Base-by-base conservation (phyloP, 2,888 invertebrate genomes). In the Stenodema calcarata region DNA sequence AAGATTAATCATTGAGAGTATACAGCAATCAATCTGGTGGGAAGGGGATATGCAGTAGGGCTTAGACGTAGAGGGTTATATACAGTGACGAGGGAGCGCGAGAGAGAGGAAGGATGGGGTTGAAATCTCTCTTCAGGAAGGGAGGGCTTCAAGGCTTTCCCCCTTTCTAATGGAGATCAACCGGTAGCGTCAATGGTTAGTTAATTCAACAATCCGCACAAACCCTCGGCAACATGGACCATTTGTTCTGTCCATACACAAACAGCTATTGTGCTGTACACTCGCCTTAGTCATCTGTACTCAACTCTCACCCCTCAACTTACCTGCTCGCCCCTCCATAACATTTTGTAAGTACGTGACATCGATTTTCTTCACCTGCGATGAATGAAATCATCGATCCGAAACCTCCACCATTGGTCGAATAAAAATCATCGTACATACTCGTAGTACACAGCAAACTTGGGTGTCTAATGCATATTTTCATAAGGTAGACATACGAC, bases 131-230 rank as follows among this genome's bases (percentile, higher is more conserved):
- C 47, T 54, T n/a, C 35, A 30, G 30, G 18, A 44, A 30, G 30
- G 50, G 80, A 54, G 28, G 7, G 80, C 47, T 44, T 18, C 44
- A 27, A 76, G 76, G 44, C 50, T 35, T 30, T 44, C 78, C 82
- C 82, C 82, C 69, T 82, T 84, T 84, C 84, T 84, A 75, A 84
- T 84, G 84, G 84, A 84, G 84, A 84, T 84, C 84, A 73, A 84
- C 84, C 76, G 54, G 84, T 75, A 76, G 75, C 84, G 75, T 84
- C 84, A 84, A 84, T 84, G 84, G 84, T 84, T 75, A 75, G 84
- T 84, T 84, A 84, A 84, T 84, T 76, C 84, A 62, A 82, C 82
- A 69, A 69, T 82, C 82, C 70, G 82, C 82, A 82, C 62, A 82
- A 82, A 62, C 82, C 82, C 82, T 62, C 82, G 80, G 82, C 62